Conservation (phyloP, 2,888 invertebrate species). For the Aleiodes testaceus region DNA sequence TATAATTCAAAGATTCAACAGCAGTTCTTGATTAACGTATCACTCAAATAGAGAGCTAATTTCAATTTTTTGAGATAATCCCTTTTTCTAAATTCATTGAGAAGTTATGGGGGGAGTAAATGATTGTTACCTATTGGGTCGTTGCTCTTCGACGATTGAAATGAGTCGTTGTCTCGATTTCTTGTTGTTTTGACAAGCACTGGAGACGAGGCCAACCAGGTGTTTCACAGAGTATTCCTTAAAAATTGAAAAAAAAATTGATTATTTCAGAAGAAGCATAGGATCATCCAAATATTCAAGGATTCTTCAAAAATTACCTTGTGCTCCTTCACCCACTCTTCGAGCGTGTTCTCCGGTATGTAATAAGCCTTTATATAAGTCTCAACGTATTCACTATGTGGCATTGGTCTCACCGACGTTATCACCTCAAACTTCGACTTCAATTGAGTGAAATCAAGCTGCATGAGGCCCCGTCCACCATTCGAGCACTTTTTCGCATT, state of each 20-base stretch:
- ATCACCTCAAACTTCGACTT: slow-evolving; percentile 92
- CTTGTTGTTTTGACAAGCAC: slow-evolving; percentile 91
- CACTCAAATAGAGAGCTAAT: slow-evolving; percentile 13
- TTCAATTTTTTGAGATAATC: background rate
- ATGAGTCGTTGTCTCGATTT: slow-evolving; percentile 87
- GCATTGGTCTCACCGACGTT: slow-evolving; percentile 87
- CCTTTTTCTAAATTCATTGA: background rate
- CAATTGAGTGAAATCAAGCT: slow-evolving; percentile 96
- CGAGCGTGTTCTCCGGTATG: slow-evolving; percentile 89
- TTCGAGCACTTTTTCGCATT: slow-evolving; percentile 95
- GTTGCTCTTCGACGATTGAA: slow-evolving; percentile 80
- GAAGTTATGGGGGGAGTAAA: background rate
- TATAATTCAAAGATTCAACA: slow-evolving; percentile 5
- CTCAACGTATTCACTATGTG: slow-evolving; percentile 93
- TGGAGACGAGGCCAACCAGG: slow-evolving; percentile 86
- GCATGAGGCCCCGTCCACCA: slow-evolving; percentile 97
- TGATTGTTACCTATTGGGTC: slow-evolving; percentile 64
- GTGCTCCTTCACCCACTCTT: slow-evolving; percentile 91
- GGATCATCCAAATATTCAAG: too few species aligned
- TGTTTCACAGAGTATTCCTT: slow-evolving; percentile 94
- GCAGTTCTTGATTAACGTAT: background rate
- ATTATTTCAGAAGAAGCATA: too few species aligned
- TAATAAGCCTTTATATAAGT: slow-evolving; percentile 97
- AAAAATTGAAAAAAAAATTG: slow-evolving; percentile 31
- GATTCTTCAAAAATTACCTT: slow-evolving; percentile 73